These are phyloP conservation scores for Ispidina lecontei DNA, from an alignment of 2,797 vertebrate species.

Conservation along the genomic window DNA sequence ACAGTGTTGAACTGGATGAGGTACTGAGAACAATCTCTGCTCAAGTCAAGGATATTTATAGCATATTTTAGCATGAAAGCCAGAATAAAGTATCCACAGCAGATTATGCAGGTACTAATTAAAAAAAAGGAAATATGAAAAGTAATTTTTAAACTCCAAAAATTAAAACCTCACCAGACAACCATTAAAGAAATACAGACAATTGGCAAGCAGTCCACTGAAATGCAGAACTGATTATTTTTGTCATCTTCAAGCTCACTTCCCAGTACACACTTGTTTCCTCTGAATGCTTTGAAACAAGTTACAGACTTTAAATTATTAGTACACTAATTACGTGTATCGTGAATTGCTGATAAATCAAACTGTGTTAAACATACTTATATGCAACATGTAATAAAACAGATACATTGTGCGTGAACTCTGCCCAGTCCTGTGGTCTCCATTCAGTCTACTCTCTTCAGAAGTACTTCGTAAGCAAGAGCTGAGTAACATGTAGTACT, in stretches of 20 bases:
- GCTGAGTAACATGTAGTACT: not conserved
- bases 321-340: not conserved
- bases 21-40: not conserved
- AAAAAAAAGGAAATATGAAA: not conserved
- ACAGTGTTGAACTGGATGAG: not conserved
- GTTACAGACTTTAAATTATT: not conserved
- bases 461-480: not conserved
- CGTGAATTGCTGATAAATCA: not conserved
- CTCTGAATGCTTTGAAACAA: not conserved
- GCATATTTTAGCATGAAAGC: not conserved
- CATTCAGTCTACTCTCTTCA: not conserved
- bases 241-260: not conserved
- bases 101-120: not conserved
- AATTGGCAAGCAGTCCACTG: not conserved
- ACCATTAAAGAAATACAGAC: not conserved
- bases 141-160: not conserved
- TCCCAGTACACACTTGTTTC: not conserved
- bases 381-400: not conserved
- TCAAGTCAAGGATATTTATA: not conserved
- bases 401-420: rapidly evolving
- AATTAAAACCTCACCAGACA: not conserved
- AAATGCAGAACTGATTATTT: not conserved
- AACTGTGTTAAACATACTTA: not conserved
- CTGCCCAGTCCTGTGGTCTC: not conserved
- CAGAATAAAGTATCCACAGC: not conserved